Conservation (phyloP, 2,888 invertebrate genomes). For the Pseudeuparius sepicola region DNA sequence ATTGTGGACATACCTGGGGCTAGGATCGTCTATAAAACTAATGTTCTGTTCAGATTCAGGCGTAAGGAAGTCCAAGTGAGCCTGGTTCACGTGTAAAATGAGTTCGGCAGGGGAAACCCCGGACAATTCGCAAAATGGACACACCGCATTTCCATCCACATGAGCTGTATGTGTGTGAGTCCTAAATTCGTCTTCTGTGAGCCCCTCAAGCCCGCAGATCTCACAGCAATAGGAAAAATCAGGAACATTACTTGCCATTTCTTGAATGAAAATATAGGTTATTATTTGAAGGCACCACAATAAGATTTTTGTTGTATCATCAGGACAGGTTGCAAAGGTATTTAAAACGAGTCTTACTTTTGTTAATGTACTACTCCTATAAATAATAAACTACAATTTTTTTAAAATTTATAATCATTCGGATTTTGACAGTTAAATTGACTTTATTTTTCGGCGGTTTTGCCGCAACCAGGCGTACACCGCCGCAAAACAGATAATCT, state of each 20-base stretch:
- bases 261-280: constrained; percentile 14
- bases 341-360: too few relatives aligned
- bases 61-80: constrained; percentile 74
- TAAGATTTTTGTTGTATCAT: too few relatives aligned
- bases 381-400: too few relatives aligned
- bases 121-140: constrained; percentile 73
- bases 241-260: constrained; percentile 44
- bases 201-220: constrained; percentile 74
- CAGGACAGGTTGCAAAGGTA: too few relatives aligned
- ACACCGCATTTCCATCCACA: constrained; percentile 66
- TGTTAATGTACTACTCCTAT: too few relatives aligned
- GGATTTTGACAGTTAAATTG: too few relatives aligned
- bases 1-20: constrained; percentile 33
- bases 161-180: constrained; percentile 70
- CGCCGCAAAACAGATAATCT: too few relatives aligned
- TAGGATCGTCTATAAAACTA: constrained; percentile 66
- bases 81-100: constrained; percentile 69
- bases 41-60: constrained; percentile 63
- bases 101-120: constrained; percentile 65
- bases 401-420: too few relatives aligned
- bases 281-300: constrained; percentile 1
- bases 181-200: constrained; percentile 69
- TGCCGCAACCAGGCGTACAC: too few relatives aligned
- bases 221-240: constrained; percentile 62
- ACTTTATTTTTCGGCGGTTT: too few relatives aligned